Base-by-base conservation (phyloP, 2,888 invertebrate species). In the Leistus spinibarbis region DNA sequence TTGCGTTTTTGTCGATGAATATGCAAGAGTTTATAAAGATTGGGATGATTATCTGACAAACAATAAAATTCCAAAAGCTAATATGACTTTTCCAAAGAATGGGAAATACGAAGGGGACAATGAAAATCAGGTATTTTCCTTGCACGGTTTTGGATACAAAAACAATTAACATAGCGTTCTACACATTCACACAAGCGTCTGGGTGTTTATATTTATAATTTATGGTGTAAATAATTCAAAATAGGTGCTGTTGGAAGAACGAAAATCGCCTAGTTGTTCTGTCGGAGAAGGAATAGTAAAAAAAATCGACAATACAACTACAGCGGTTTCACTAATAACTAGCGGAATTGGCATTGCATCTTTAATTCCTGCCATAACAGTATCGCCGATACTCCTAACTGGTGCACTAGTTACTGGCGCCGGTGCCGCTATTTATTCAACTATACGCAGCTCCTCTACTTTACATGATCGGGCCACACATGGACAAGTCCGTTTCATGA, bases 21-120 rank as follows among this genome's bases (percentile, higher is more conserved):
- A 86, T 80, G 87, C 86, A n/a, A 85, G 90, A 76, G 87, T 88
- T 0, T 90, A 90, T 77, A 82, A 86, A 5, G 83, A 84, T 67
- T 90, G 90, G 90, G 79, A 85, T n/a, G 85, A 87, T 0, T 90
- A 88, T 81, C 81, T 89, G 72, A 81, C 80, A 13, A 82, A 87
- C 62, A 90, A 90, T 80, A 89, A 88, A 64, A 82, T 88, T 22
- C 86, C 87, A 1, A 85, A 88, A 82, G 88, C 89, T 83, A 86
- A 88, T 19, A 86, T 89, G 76, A 85, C 88, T 78, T 86, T 88
- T 23, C 90, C 90, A 1, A 84, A 86, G 78, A 83, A 88, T 82
- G 90, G 90, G 62, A 86, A 86, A 80, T 88, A 88, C 76, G 81
- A 81, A 69, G 87, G 86, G 62, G 81, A 82, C 40, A 80, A 13